These are phyloP conservation scores for Masticophis lateralis DNA, from an alignment of 2,797 vertebrate species.

Conservation along the genomic window DNA sequence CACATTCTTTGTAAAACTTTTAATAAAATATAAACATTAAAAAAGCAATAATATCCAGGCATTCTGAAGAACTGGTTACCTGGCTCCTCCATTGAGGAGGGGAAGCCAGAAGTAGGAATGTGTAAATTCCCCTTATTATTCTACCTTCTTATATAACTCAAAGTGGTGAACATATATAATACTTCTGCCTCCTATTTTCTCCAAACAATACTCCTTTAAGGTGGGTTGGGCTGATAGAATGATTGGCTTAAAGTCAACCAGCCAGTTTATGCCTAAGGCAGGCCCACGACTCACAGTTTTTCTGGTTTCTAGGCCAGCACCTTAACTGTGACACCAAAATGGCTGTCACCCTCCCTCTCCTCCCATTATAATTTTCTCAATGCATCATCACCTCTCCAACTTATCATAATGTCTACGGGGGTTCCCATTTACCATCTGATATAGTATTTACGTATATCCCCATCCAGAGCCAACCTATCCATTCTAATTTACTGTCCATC, in stretches of 20 bases:
- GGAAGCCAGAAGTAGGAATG: not conserved
- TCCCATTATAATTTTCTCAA: not conserved
- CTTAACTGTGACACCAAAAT: not conserved
- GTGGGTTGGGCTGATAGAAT: not conserved
- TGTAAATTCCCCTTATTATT: not conserved
- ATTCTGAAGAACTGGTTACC: not conserved
- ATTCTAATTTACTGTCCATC: not conserved
- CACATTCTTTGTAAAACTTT: no score
- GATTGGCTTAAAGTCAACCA: not conserved
- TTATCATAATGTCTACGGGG: not conserved
- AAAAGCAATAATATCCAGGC: not conserved
- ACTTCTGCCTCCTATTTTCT: not conserved
- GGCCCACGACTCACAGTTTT: not conserved
- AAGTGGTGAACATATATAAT: not conserved
- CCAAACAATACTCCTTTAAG: not conserved
- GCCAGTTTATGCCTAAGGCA: not conserved
- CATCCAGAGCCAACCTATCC: not conserved
- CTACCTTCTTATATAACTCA: not conserved
- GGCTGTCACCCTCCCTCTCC: not conserved
- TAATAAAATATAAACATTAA: no score
- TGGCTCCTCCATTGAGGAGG: not conserved
- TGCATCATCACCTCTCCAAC: not conserved
- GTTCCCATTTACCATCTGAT: not conserved
- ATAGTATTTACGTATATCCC: not conserved
- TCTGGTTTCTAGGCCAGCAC: not conserved